Evolutionary conservation across 2,888 invertebrate species (phyloP).

Genomic region (Euzetes globulus): DNA sequence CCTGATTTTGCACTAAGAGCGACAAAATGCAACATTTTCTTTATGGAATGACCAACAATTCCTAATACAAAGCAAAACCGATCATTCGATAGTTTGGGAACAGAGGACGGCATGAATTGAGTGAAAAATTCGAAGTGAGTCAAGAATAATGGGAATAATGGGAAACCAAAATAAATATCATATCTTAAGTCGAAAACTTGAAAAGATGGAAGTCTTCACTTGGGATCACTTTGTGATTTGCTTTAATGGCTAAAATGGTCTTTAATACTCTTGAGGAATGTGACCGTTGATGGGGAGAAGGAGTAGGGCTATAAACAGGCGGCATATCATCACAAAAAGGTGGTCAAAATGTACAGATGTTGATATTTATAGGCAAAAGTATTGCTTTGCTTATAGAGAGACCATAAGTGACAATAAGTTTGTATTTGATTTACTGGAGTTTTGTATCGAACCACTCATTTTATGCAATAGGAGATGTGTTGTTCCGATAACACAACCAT

Average conservation of each 20-base stretch:
- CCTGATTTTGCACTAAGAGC: not conserved
- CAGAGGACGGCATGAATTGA: not conserved
- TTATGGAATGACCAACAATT: not conserved
- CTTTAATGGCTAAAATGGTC: not conserved
- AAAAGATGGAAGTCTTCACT: not conserved
- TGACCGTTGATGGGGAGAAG: constrained; percentile 12
- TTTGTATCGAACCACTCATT: not conserved
- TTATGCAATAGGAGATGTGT: not conserved
- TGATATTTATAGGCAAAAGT: not conserved
- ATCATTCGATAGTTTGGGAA: not conserved
- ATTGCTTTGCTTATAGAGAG: not conserved
- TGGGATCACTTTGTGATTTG: not conserved
- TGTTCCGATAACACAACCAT: constrained; percentile 8
- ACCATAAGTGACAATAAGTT: not conserved
- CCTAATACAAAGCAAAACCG: not conserved
- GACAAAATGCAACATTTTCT: not conserved
- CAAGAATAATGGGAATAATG: not conserved
- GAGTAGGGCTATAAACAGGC: not conserved
- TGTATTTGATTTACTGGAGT: constrained; percentile 9
- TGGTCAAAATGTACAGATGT: not conserved
- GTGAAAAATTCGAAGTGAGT: not conserved
- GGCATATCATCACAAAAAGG: not conserved
- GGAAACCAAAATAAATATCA: not conserved
- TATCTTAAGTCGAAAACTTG: not conserved
- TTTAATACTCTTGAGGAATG: not conserved